phyloP scores from a whole-genome alignment of 2,888 invertebrate species.

The Andrena bucephala region DNA sequence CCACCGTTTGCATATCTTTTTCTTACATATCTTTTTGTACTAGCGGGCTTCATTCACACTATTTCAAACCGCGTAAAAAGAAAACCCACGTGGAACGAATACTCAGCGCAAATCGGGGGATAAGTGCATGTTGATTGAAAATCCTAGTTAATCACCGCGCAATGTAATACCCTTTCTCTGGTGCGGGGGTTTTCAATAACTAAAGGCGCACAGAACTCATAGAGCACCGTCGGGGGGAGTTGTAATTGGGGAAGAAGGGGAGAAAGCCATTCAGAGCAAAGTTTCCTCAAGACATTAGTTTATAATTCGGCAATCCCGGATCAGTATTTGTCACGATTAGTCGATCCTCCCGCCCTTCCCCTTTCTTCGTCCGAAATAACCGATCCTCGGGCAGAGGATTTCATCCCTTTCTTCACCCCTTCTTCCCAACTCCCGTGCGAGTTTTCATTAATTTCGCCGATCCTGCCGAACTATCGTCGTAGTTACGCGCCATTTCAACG shows the following conservation, averaged over 20 bases:
- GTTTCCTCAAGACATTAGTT: constrained; percentile 83
- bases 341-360: constrained; percentile 69
- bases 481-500: constrained; percentile 82
- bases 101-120: no score
- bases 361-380: constrained; percentile 52
- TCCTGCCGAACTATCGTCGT: constrained; percentile 82
- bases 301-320: constrained; percentile 84
- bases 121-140: neutral
- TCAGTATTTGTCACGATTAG: constrained; percentile 85
- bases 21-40: no score
- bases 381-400: constrained; percentile 47
- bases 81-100: no score
- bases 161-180: neutral
- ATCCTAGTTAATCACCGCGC: neutral
- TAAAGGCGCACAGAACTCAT: constrained; percentile 15
- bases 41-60: no score
- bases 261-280: constrained; percentile 76
- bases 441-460: constrained; percentile 83
- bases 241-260: constrained; percentile 69
- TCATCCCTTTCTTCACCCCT: constrained; percentile 71
- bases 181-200: constrained; percentile 36
- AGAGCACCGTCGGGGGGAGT: constrained; percentile 13
- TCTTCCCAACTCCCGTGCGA: constrained; percentile 70
- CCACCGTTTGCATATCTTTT: no score
- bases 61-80: no score